Evolutionary conservation across 2,113 vertebrate species (phyloP), one percentile per base, ranked within the genome.

Genomic region (Martes martes): DNA sequence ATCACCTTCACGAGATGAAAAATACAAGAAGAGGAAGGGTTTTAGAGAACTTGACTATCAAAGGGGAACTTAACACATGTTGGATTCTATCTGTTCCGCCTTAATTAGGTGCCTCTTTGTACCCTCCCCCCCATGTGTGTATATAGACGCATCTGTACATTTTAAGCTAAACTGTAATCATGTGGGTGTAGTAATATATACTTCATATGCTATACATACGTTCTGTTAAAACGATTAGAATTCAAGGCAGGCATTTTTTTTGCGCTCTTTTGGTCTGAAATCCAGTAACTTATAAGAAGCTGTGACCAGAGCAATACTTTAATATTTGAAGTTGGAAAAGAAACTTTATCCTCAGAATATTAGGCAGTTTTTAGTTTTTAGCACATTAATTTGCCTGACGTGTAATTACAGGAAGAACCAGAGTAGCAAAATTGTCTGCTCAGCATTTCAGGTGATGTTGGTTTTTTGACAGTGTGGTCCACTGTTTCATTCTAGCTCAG

Each of bases 261-360:
- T 67, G 24, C 11, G 26, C 28, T 71, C 36, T 69, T 73, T 74
- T 65, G 36, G 8, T 93, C 88, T 86, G 59, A 95, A 95, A 73
- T 67, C 50, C 39, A 65, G 42, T 92, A 92, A 52, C 15, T 85
- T 96, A 23, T 59, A 91, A 92, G 88, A 94, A 84, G 19, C 59
- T 42, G 31, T 61, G 57, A 31, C 63, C 78, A 26, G 67, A 69
- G 80, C 85, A 96, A 8, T 15, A 31, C 61, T 55, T 71, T 89
- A 91, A 63, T 89, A 93, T 95, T 86, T 95, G 50, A 96, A 78
- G 78, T 80, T 92, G 76, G n/a, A 31, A 90, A 91, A 80, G 11
- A 83, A 93, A 85, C 63, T 94, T 97, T 76, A 94, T 74, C 23
- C 10, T 33, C 52, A 91, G 19, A 71, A 21, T 79, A 91, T 59